Evolutionary conservation across 2,113 vertebrate genomes (phyloP).

Genomic region (Erinaceus europaeus): DNA sequence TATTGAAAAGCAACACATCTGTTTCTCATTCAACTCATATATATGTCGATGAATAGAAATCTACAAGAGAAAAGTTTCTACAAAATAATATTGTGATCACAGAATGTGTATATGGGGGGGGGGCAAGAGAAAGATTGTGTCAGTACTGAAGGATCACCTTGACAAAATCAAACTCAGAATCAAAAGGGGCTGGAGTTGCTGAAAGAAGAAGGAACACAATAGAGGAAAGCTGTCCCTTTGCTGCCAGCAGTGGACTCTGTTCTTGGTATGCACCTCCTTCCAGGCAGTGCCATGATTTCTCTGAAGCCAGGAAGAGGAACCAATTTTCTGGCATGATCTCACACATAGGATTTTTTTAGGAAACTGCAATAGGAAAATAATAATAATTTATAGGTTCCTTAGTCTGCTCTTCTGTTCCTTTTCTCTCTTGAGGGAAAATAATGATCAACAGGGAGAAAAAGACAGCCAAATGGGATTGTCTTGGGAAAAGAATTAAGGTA

Average conservation of each 20-base stretch:
- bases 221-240: not conserved
- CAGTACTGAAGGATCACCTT: not conserved
- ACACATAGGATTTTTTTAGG: not conserved
- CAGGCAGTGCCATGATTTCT: not conserved
- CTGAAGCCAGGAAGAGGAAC: not conserved
- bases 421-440: not conserved
- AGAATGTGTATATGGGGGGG: no score
- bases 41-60: not conserved
- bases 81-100: not conserved
- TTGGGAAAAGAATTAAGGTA: not conserved
- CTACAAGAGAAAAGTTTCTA: not conserved
- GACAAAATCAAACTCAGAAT: not conserved
- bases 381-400: conserved; percentile 1
- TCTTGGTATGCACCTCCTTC: not conserved
- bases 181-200: not conserved
- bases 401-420: not conserved
- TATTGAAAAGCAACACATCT: not conserved
- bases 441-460: not conserved
- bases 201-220: not conserved
- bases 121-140: no score
- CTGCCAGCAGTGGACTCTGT: no score
- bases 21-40: not conserved
- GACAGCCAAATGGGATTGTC: not conserved
- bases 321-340: not conserved
- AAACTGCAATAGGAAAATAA: not conserved